phyloP scores from a whole-genome alignment of 2,888 invertebrate genomes.

The Dolichomitus sp. region DNA sequence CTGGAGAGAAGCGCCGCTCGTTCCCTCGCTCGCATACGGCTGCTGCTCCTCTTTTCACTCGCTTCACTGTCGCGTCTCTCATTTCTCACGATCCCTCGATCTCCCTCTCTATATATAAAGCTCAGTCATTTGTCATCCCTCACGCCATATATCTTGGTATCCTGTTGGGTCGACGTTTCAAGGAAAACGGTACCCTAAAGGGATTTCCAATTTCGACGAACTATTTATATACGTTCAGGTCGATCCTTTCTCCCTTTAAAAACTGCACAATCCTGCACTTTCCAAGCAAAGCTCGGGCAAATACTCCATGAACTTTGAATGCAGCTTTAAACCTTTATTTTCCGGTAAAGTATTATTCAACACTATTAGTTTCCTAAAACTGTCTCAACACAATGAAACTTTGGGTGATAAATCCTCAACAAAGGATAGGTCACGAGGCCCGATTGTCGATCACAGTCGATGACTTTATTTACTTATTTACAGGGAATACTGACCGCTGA shows the following conservation, averaged over 20 bases:
- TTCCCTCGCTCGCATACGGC: constrained; percentile 60
- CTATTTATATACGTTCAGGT: not conserved
- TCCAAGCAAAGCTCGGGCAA: not conserved
- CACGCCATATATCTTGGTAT: not conserved
- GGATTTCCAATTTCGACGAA: not conserved
- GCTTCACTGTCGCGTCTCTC: constrained; percentile 9
- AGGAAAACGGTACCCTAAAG: not conserved
- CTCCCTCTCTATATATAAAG: not conserved
- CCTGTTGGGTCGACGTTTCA: too few species aligned
- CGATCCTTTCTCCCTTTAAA: not conserved
- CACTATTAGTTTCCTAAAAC: not conserved
- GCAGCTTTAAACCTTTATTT: not conserved
- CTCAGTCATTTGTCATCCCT: not conserved
- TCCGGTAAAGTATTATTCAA: not conserved
- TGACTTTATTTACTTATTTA: constrained; percentile 17
- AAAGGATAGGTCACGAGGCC: not conserved
- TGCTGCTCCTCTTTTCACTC: constrained; percentile 48
- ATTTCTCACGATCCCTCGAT: constrained; percentile 13
- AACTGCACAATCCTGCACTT: constrained; percentile 20
- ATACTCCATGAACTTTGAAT: not conserved
- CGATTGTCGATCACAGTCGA: not conserved
- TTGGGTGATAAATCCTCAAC: not conserved
- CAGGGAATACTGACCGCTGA: constrained; percentile 61
- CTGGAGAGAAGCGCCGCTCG: constrained; percentile 68
- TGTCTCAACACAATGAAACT: not conserved